Conservation (phyloP, 92 coral and sea anemone genomes). For the Muricea muricata region DNA sequence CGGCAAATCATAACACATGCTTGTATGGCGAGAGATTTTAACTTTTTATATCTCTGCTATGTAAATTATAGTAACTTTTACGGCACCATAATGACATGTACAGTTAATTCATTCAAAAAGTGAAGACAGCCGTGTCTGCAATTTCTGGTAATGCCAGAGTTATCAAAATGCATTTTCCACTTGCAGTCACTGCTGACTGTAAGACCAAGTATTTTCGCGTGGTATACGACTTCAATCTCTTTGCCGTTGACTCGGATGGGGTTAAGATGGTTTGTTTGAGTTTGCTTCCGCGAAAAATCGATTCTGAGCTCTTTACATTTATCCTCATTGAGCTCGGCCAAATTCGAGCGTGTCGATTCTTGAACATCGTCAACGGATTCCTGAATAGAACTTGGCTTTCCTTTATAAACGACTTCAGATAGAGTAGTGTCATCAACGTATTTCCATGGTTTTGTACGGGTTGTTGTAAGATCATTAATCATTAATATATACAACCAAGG, state of each 20-base stretch:
- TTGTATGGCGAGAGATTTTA: no score
- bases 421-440: background rate
- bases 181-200: background rate
- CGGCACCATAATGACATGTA: no score
- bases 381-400: background rate
- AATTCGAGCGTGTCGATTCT: background rate
- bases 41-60: no score
- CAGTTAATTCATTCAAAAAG: no score
- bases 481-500: no score
- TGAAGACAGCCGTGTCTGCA: no score
- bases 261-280: background rate
- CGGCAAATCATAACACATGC: no score
- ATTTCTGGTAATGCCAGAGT: no score
- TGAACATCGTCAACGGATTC: background rate
- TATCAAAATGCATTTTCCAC: background rate
- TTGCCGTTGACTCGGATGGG: background rate
- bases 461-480: no score
- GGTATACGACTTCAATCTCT: background rate
- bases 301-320: no score
- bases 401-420: background rate
- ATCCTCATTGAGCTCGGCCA: no score
- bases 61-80: no score
- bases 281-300: background rate
- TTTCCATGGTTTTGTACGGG: background rate
- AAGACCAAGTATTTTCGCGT: background rate